Percentiles rank a stretch among this genome's conserved stretches.
phyloP scores from a whole-genome alignment of 2,797 vertebrate species.

The Poeciliopsis turneri region DNA sequence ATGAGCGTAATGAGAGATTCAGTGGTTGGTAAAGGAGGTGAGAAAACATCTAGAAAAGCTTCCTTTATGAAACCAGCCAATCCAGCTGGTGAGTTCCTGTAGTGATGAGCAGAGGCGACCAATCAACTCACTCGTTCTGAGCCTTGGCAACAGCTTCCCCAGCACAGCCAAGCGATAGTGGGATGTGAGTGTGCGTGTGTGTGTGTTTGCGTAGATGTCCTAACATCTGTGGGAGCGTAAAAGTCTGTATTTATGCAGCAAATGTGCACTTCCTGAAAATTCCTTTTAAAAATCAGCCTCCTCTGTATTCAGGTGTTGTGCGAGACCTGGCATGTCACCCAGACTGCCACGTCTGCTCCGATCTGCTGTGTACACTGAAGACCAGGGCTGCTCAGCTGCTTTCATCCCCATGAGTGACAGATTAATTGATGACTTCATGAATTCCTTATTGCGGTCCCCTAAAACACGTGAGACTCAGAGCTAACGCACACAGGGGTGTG shows the following conservation, averaged over 20 bases:
- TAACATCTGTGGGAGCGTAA: conserved; percentile 54
- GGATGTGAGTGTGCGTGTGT: conserved; percentile 36
- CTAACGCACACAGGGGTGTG: conserved; percentile 50
- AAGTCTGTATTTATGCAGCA: conserved; percentile 44
- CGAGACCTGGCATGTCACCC: conserved; percentile 30
- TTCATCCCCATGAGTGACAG: conserved; percentile 55
- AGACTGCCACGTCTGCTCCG: conserved; percentile 36
- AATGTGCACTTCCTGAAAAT: conserved; percentile 32
- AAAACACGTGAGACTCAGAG: conserved; percentile 25
- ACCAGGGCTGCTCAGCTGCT: conserved; percentile 40
- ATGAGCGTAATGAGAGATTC: conserved; percentile 64
- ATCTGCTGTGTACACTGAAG: conserved; percentile 50
- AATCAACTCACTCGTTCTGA: conserved; percentile 79
- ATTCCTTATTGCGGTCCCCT: conserved; percentile 56
- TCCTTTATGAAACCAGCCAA: conserved; percentile 69
- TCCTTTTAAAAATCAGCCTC: conserved; percentile 47
- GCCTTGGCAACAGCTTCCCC: conserved; percentile 84
- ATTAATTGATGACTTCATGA: conserved; percentile 68
- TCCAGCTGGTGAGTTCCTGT: conserved; percentile 71
- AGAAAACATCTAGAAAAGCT: conserved; percentile 69
- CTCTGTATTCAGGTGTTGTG: conserved; percentile 52
- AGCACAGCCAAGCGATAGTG: conserved; percentile 62
- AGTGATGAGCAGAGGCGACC: conserved; percentile 77
- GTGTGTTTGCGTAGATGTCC: conserved; percentile 23
- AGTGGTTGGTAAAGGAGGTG: conserved; percentile 46